Evolutionary conservation across 2,888 invertebrate species (phyloP).

Genomic region (Ephialtes manifestator): DNA sequence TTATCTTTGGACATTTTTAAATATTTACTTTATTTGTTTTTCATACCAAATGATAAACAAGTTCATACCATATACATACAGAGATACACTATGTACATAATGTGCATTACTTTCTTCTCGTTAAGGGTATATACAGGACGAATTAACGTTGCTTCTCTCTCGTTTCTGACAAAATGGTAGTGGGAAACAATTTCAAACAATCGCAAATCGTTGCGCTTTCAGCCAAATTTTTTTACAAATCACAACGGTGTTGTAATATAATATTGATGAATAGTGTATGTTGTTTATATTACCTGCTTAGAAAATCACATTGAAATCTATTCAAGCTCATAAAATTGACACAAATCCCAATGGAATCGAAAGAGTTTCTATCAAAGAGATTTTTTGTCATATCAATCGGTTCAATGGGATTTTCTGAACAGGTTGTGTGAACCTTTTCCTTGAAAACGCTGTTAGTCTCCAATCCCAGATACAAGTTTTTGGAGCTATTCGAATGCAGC

Average conservation of each 20-base stretch:
- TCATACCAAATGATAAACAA: constrained; percentile 27
- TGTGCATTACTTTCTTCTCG: constrained; percentile 23
- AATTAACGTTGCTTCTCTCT: constrained; percentile 3
- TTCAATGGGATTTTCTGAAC: no score
- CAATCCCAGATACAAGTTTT: background rate
- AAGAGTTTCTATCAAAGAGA: no score
- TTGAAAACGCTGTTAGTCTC: background rate
- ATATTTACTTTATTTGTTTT: constrained; percentile 30
- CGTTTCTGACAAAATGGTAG: background rate
- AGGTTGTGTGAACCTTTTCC: background rate
- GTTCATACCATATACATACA: constrained; percentile 20
- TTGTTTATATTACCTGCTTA: no score
- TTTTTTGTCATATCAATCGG: no score
- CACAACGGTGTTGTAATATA: background rate
- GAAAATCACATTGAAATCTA: no score
- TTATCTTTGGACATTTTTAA: background rate
- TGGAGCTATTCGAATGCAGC: no score
- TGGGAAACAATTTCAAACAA: background rate
- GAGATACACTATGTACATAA: constrained; percentile 38
- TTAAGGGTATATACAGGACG: constrained; percentile 15
- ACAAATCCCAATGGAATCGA: no score
- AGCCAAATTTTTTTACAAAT: background rate
- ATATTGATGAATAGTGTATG: background rate
- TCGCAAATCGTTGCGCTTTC: background rate
- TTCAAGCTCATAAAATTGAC: no score